Evolutionary conservation across 2,888 invertebrate genomes (phyloP).

Genomic region (Mythimna albipuncta): DNA sequence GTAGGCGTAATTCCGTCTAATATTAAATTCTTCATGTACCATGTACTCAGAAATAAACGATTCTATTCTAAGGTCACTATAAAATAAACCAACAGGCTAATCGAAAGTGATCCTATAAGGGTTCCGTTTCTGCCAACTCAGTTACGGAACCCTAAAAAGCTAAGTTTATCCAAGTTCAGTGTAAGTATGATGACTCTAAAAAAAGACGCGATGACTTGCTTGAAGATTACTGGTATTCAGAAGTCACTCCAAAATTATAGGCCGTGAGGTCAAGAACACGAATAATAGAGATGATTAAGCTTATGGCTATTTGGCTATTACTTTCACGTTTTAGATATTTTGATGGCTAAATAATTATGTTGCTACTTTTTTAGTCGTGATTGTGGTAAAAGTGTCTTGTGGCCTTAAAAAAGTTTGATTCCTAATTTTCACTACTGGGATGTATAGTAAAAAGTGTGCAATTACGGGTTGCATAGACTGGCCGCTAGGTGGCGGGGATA

Average conservation of each 20-base stretch:
- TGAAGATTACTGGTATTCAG: conserved; percentile 21
- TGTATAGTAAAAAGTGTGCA: no score
- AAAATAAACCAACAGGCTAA: no score
- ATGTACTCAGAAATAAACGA: no score
- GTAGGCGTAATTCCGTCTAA: no score
- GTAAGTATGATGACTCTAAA: conserved; percentile 33
- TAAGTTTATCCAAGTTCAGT: conserved; percentile 28
- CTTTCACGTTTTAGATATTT: conserved; percentile 46
- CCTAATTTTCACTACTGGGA: not conserved
- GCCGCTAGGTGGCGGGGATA: no score
- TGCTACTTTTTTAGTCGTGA: not conserved
- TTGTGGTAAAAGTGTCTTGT: not conserved
- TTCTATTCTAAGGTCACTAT: no score
- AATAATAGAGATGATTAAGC: conserved; percentile 33
- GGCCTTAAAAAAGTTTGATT: not conserved
- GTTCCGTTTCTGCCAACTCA: not conserved
- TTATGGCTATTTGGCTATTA: not conserved
- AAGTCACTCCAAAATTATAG: conserved; percentile 29
- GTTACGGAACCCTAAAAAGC: conserved; percentile 16
- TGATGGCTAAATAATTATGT: conserved; percentile 5
- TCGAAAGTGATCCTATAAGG: no score
- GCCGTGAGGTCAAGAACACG: conserved; percentile 33
- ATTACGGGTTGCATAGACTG: no score
- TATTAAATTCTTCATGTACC: no score
- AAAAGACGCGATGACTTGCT: conserved; percentile 48